phyloP scores from a whole-genome alignment of 2,888 invertebrate genomes.

The Bedellia somnulentella region DNA sequence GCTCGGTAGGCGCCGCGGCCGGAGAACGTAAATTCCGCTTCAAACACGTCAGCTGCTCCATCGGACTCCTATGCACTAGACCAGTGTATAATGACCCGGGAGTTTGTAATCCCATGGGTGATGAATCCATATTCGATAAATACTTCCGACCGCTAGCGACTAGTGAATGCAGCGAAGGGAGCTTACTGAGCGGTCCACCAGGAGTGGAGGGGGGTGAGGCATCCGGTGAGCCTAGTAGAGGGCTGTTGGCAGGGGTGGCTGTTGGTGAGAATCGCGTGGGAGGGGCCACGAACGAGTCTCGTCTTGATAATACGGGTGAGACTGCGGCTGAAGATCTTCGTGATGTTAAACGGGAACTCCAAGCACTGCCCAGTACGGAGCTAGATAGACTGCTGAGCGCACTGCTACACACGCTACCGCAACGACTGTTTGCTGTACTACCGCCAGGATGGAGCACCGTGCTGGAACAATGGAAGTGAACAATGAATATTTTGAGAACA shows the following conservation, averaged over 20 bases:
- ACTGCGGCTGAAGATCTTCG: constrained; percentile 51
- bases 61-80: constrained; percentile 70
- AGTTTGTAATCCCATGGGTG: constrained; percentile 63
- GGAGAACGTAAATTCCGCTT: constrained; percentile 55
- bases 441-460: constrained; percentile 88
- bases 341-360: constrained; percentile 68
- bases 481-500: constrained; percentile 11
- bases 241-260: constrained; percentile 87
- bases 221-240: constrained; percentile 65
- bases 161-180: constrained; percentile 53
- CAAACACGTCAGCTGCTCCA: constrained; percentile 77
- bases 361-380: constrained; percentile 55
- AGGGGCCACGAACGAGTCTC: constrained; percentile 79
- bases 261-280: constrained; percentile 70
- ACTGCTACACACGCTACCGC: constrained; percentile 63
- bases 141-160: constrained; percentile 55
- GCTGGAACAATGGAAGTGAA: constrained; percentile 37
- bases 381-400: constrained; percentile 56
- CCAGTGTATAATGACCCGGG: constrained; percentile 64
- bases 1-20: constrained; percentile 24
- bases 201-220: constrained; percentile 54
- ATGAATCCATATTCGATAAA: constrained; percentile 60
- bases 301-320: constrained; percentile 66
- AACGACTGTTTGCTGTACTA: constrained; percentile 68
- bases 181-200: constrained; percentile 64